Evolutionary conservation across 2,113 vertebrate genomes (phyloP), one percentile per base, ranked within the genome.

Genomic region (Polyodon spathula): DNA sequence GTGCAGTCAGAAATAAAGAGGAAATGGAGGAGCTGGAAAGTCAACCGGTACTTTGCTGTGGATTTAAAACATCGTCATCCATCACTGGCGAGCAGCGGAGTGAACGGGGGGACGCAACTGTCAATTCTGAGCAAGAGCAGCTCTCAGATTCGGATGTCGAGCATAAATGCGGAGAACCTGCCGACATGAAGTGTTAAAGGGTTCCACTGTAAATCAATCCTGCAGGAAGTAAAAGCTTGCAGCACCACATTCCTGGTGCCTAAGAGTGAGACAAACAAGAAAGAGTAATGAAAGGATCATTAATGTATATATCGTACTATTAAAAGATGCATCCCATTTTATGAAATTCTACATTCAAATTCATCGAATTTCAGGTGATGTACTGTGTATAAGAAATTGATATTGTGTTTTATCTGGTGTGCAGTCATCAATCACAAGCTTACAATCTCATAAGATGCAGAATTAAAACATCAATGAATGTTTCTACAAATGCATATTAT

Each of bases 61-160:
- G 95, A 99, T 87, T 93, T 99, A 91, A 99, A 98, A 78, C 95
- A 97, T 75, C 88, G 96, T 64, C 96, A 99, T 68, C 96, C 96
- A 0, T 99, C 96, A 46, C 79, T 99, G 88, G 96, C 93, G 73
- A 98, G 96, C 92, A 98, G 96, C 55, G 96, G 95, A 43, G 94
- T 94, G 79, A 98, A 98, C 57, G 96, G 96, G 67, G 96, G 96
- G 59, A 98, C 95, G 40, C 96, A 98, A 79, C 88, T 98, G 71
- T 98, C 96, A 72, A 97, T 98, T 79, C 90, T 98, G 70, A 98
- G 96, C 92, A 98, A 98, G 87, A 98, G 96, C 92, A 98, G 95
- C 88, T 98, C 94, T 55, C 96, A 98, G 90, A 97, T 98, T 71
- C 93, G 96, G 69, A 95, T 98, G 96, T 95, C 93, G 63, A 93